A percentile compares a stretch with the other conserved stretches of the same genome.
phyloP scores from a whole-genome alignment of 2,797 vertebrate genomes.

The Ptychadena robeensis region DNA sequence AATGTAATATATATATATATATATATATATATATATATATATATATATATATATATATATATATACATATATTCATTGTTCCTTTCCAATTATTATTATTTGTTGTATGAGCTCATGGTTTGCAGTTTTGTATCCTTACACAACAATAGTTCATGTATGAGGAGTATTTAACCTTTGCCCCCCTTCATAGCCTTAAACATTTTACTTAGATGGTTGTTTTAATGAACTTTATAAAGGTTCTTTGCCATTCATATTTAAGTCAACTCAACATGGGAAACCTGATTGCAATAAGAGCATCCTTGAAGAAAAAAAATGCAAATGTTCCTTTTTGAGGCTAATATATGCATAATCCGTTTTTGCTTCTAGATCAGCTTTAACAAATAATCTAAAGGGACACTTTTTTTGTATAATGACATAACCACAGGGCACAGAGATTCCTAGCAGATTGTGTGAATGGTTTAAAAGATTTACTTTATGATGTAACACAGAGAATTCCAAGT shows the following conservation, averaged over 20 bases:
- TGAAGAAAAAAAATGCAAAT: constrained; percentile 21
- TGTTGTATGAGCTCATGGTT: too few species aligned
- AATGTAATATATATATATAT: too few species aligned
- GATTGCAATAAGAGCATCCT: constrained; percentile 26
- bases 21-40: too few species aligned
- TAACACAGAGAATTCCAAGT: constrained; percentile 15
- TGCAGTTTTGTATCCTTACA: background rate
- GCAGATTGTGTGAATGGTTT: constrained; percentile 51
- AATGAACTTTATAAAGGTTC: constrained; percentile 30
- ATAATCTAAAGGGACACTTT: constrained; percentile 27
- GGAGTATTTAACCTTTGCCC: constrained; percentile 1
- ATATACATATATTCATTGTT: too few species aligned
- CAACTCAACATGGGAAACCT: background rate
- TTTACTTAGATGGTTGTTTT: constrained; percentile 32
- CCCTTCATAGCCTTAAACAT: constrained; percentile 15
- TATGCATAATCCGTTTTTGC: constrained; percentile 22
- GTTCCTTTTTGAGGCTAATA: constrained; percentile 36
- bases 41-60: too few species aligned
- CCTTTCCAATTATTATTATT: too few species aligned
- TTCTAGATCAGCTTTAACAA: constrained; percentile 23
- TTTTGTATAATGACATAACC: constrained; percentile 26
- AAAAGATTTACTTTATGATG: constrained; percentile 46
- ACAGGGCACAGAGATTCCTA: constrained; percentile 1
- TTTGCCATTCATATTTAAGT: constrained; percentile 1
- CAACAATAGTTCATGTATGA: background rate